Evolutionary conservation across 2,797 vertebrate genomes (phyloP), one percentile per base, ranked within the genome.

Genomic region (Paramormyrops hopkinsi): DNA sequence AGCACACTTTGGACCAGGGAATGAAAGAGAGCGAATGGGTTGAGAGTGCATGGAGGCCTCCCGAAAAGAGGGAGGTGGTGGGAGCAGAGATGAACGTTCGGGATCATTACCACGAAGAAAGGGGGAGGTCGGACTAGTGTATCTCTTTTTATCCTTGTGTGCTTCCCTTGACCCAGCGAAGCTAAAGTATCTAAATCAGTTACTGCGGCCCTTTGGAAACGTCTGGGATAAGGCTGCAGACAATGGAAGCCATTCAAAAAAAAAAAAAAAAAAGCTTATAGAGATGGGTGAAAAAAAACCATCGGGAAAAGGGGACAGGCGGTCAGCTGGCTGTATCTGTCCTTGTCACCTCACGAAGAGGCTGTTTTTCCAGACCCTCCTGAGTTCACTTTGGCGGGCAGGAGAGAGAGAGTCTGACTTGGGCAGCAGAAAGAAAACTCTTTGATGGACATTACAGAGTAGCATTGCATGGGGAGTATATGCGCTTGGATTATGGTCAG

Each of bases 231-330:
- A 76, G 88, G 90, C 91, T 76, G 79, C 29, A 91, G 91, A 93
- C 94, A 93, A 94, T 92, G 50, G 91, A 88, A 89, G 90, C 41
- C 54, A 62, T 4, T 65, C 50, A 88, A 86, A 7, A 59, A 59
- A 59, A 76, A 83, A 9, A 83, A 83, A 9, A 83, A 9, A 90
- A 89, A 90, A 92, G 86, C 92, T 93, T 91, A 91, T 92, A 93
- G 91, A 91, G 83, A 89, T 51, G 89, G 69, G 93, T 90, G 91
- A 90, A 91, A 88, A 79, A 89, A 87, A 14, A 90, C 95, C 96
- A 95, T 95, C 94, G 93, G 92, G 95, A 95, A 92, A 93, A 93
- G 94, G 93, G 91, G 88, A 93, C 93, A 94, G 95, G 94, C 94
- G 92, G 92, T 96, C 88, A 53, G 90, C 93, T 95, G 92, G 94